Conservation (phyloP, 2,888 invertebrate genomes). For the Melinaea menophilus region DNA sequence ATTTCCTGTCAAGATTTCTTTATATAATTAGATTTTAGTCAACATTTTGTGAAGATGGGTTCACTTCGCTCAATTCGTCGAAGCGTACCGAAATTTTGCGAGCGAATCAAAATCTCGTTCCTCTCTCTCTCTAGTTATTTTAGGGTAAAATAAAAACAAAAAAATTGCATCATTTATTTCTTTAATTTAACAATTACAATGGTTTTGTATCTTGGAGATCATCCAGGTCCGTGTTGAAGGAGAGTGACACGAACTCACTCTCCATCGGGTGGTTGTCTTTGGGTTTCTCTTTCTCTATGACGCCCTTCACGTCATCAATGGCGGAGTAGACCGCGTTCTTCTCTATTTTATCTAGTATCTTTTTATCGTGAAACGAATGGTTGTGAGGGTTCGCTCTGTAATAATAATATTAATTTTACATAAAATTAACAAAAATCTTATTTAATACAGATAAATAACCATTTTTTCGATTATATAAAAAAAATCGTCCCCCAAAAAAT, state of each 20-base stretch:
- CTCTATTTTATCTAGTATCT: conserved; percentile 66
- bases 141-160: too few relatives aligned
- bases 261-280: conserved; percentile 22
- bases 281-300: conserved; percentile 34
- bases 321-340: conserved; percentile 62
- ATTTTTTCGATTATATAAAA: too few relatives aligned
- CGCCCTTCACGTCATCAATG: conserved; percentile 39
- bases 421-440: too few relatives aligned
- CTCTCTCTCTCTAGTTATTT: too few relatives aligned
- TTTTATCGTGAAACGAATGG: conserved; percentile 71
- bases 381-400: conserved; percentile 66
- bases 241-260: conserved; percentile 22
- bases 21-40: too few relatives aligned
- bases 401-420: conserved; percentile 23
- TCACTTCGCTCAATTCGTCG: too few relatives aligned
- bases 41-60: too few relatives aligned
- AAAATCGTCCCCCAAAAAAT: too few relatives aligned
- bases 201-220: neutral
- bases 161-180: neutral
- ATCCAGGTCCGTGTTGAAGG: neutral
- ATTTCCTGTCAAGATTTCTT: too few relatives aligned
- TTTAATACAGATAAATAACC: too few relatives aligned
- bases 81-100: too few relatives aligned
- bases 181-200: neutral
- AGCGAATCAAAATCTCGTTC: too few relatives aligned